These are phyloP conservation scores for Caenorhabditis sp. DNA, from an alignment of 2,888 invertebrate genomes.

Conservation along the genomic window DNA sequence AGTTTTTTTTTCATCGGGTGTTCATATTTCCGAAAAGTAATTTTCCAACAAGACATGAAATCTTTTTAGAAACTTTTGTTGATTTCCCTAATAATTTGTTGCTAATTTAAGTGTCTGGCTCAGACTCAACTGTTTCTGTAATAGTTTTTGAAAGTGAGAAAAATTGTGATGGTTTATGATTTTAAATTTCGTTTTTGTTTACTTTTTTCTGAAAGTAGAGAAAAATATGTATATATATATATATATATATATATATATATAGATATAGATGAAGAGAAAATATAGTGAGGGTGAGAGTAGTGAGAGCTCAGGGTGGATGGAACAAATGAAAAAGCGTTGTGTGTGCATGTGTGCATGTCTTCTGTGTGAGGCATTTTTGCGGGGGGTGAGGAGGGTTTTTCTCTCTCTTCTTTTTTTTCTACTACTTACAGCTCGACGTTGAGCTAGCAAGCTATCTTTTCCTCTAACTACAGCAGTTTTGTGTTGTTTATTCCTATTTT, in stretches of 20 bases:
- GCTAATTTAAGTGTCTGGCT: no score
- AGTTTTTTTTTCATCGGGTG: no score
- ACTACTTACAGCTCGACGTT: neutral
- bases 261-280: neutral
- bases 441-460: slow-evolving; percentile 1
- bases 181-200: neutral
- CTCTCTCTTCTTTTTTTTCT: neutral
- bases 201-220: neutral
- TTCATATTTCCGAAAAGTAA: no score
- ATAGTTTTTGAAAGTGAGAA: no score
- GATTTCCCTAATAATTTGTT: no score
- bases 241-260: neutral
- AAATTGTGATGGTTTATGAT: no score
- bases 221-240: neutral
- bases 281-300: neutral
- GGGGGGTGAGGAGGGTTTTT: neutral
- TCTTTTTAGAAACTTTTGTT: no score
- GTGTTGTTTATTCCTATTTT: neutral
- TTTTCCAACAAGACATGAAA: no score
- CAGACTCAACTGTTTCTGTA: no score
- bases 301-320: slow-evolving; percentile 1
- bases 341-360: neutral
- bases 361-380: neutral
- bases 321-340: neutral
- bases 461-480: neutral